Evolutionary conservation across 1,140 invertebrate species (phyloP).

Genomic region (Drosophila virilis): DNA sequence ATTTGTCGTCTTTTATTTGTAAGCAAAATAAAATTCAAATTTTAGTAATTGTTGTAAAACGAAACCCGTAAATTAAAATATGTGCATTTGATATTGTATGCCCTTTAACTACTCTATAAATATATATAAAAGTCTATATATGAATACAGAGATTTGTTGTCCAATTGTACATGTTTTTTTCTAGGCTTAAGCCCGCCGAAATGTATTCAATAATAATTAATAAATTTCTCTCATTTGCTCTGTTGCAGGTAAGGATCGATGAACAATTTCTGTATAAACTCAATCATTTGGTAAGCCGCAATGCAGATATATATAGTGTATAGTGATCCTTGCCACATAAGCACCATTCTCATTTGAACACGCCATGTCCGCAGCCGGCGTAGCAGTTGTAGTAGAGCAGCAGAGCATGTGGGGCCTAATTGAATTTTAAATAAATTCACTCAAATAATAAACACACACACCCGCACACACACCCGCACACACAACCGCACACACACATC

Average conservation of each 20-base stretch:
- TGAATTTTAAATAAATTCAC: slow-evolving; percentile 84
- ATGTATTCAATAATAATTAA: slow-evolving; percentile 35
- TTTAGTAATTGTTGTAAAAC: slow-evolving; percentile 34
- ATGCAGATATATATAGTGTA: neutral
- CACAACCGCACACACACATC: slow-evolving; percentile 12
- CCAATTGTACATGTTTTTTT: slow-evolving; percentile 50
- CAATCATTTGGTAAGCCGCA: slow-evolving; percentile 81
- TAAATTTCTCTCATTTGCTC: slow-evolving; percentile 45
- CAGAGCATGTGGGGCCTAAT: slow-evolving; percentile 59
- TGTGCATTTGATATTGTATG: slow-evolving; percentile 67
- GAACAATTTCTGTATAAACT: slow-evolving; percentile 82
- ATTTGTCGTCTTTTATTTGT: slow-evolving; percentile 29
- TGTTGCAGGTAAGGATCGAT: slow-evolving; percentile 83
- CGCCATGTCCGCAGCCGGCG: neutral
- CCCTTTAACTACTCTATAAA: slow-evolving; percentile 6
- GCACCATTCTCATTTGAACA: slow-evolving; percentile 30
- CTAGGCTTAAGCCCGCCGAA: slow-evolving; percentile 42
- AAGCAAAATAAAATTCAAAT: slow-evolving; percentile 1
- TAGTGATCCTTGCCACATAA: neutral
- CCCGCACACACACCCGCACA: neutral
- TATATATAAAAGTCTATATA: slow-evolving; percentile 7
- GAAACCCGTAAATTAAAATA: slow-evolving; percentile 39
- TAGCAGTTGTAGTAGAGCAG: slow-evolving; percentile 40
- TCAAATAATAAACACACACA: slow-evolving; percentile 12
- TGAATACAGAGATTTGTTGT: slow-evolving; percentile 49